Conservation (phyloP, 2,797 vertebrate species). For the Chaenodraco wilsoni region DNA sequence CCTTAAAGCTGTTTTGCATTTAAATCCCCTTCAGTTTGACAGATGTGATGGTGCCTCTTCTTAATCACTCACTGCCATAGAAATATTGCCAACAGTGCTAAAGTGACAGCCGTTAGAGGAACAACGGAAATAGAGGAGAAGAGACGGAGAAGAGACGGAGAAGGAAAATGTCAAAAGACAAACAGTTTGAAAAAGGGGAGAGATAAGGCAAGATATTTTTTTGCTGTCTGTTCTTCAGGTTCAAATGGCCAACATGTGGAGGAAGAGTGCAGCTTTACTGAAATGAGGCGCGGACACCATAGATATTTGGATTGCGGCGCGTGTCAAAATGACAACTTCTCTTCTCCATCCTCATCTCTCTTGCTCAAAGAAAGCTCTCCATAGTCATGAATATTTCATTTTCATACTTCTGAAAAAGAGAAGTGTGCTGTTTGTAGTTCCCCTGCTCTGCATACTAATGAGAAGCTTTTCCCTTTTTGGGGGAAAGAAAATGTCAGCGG, state of each 20-base stretch:
- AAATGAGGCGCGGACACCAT: constrained; percentile 15
- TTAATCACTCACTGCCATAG: constrained; percentile 37
- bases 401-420: constrained; percentile 72
- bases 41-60: constrained; percentile 23
- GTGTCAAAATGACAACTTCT: constrained; percentile 54
- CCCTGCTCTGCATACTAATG: constrained; percentile 74
- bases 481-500: constrained; percentile 31
- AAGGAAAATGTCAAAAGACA: constrained; percentile 37
- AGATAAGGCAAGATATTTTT: constrained; percentile 24
- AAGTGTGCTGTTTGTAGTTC: constrained; percentile 66
- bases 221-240: constrained; percentile 19
- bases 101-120: constrained; percentile 44
- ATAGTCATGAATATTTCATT: constrained; percentile 82
- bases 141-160: neutral
- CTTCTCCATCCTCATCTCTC: constrained; percentile 31
- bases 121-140: constrained; percentile 19
- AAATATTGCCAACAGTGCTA: constrained; percentile 35
- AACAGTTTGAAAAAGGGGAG: constrained; percentile 17
- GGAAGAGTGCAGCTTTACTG: constrained; percentile 29
- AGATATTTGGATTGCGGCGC: constrained; percentile 39
- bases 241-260: constrained; percentile 52
- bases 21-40: constrained; percentile 50
- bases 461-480: constrained; percentile 56
- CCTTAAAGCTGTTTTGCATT: constrained; percentile 38
- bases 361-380: constrained; percentile 56